Evolutionary conservation across 2,888 invertebrate genomes (phyloP), one percentile per base, ranked within the genome.

Genomic region (Pantelozetes paolii): DNA sequence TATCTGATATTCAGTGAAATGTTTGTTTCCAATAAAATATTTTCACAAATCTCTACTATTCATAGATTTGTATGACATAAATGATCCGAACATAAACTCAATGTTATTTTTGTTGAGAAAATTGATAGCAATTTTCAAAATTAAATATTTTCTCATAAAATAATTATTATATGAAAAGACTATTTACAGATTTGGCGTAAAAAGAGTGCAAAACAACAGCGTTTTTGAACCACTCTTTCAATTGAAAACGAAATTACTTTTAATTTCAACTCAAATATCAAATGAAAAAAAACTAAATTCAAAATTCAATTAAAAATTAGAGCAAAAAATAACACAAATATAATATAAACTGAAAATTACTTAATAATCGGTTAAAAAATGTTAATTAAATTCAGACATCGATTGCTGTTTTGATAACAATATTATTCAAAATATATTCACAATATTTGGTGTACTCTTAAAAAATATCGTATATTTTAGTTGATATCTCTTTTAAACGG

Each of bases 141-240:
- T 30, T 15, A 57, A 5, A 48, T 57, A 57, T 26, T 57, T 48
- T 48, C 20, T 57, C 45, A 45, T 30, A n/a, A n/a, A n/a, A n/a
- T n/a, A n/a, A n/a, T n/a, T n/a, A 28, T 59, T 30, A 30, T 30
- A 59, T 30, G 15, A 30, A 30, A 59, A 59, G 30, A 59, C 59
- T 59, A 59, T 59, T 30, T 59, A 59, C 59, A 59, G 23, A 32
- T 59, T 59, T 59, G 59, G 59, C 59, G 28, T 59, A 30, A 59
- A 57, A 59, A 30, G 20, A 13, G 59, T 20, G 8, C 3, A 15
- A 28, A 23, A 1, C 26, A 20, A 20, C 20, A 36, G 36, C 9
- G 6, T 36, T n/a, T n/a, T 48, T 5, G 5, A 5, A 9, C 13
- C 54, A 23, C 54, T 54, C 18, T 54, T 20, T 54, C 3, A 8